phyloP scores from a whole-genome alignment of 2,113 vertebrate genomes.

The Ariopsis seemanni region DNA sequence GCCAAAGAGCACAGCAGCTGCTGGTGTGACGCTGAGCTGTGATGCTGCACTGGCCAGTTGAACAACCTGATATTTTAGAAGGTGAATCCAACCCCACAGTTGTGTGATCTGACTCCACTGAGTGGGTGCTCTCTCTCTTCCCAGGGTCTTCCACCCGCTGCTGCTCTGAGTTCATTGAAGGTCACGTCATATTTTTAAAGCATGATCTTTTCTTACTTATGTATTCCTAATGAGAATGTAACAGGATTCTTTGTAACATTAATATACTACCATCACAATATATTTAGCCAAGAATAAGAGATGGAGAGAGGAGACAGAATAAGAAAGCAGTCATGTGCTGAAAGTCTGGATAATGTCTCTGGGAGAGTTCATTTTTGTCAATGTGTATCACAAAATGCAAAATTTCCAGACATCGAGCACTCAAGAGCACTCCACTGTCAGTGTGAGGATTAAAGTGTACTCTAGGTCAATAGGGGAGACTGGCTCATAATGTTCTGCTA shows the following conservation, averaged over 20 bases:
- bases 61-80: slow-evolving; percentile 17
- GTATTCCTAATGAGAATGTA: background rate
- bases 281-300: background rate
- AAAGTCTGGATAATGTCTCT: background rate
- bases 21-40: background rate
- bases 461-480: background rate
- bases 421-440: background rate
- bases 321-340: background rate
- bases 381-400: background rate
- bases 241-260: background rate
- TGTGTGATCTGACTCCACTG: slow-evolving; percentile 12
- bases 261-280: background rate
- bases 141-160: background rate
- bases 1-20: slow-evolving; percentile 9
- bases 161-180: slow-evolving; percentile 15
- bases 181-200: slow-evolving; percentile 18
- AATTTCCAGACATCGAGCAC: background rate
- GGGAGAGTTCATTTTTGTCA: background rate
- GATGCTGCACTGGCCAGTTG: background rate
- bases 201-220: background rate
- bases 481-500: slow-evolving; percentile 25
- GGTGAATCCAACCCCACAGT: slow-evolving; percentile 22
- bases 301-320: background rate
- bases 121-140: background rate
- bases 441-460: background rate